Evolutionary conservation across 64 coral and sea anemone genomes (phyloP).

Genomic region (Acropora tenuis): DNA sequence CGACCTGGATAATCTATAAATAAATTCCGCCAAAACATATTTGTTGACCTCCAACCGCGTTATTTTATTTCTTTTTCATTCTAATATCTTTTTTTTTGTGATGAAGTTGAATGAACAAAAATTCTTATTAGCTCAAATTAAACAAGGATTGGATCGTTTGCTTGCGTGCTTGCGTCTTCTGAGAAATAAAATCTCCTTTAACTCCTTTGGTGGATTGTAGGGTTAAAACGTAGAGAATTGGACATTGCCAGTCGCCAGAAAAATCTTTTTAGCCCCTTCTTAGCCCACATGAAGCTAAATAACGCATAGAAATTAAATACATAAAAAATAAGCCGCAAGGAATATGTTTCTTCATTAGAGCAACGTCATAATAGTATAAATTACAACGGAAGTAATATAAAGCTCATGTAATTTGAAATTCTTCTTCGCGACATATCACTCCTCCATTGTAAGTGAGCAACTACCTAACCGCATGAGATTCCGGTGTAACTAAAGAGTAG

Average conservation of each 20-base stretch:
- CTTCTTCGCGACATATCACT: background rate
- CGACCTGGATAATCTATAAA: background rate
- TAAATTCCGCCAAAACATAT: background rate
- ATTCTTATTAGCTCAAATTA: background rate
- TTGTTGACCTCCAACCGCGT: background rate
- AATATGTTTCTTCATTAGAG: background rate
- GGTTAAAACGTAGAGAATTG: background rate
- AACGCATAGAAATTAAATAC: background rate
- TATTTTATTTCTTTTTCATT: background rate
- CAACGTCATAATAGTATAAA: too few relatives aligned
- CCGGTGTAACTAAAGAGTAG: slow-evolving; percentile 4
- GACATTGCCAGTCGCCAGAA: background rate
- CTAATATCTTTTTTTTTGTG: slow-evolving; percentile 6
- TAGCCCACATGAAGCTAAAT: background rate
- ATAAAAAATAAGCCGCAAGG: background rate
- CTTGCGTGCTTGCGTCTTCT: background rate
- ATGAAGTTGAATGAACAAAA: background rate
- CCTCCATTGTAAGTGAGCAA: too few relatives aligned
- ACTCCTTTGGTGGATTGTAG: background rate
- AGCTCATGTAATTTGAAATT: background rate
- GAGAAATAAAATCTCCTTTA: background rate
- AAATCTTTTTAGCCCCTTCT: slow-evolving; percentile 10
- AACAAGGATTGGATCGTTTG: background rate
- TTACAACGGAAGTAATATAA: too few relatives aligned
- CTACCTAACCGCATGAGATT: slow-evolving; percentile 9